These are phyloP conservation scores for Pangasius djambal DNA, from an alignment of 2,797 vertebrate species.

Conservation along the genomic window DNA sequence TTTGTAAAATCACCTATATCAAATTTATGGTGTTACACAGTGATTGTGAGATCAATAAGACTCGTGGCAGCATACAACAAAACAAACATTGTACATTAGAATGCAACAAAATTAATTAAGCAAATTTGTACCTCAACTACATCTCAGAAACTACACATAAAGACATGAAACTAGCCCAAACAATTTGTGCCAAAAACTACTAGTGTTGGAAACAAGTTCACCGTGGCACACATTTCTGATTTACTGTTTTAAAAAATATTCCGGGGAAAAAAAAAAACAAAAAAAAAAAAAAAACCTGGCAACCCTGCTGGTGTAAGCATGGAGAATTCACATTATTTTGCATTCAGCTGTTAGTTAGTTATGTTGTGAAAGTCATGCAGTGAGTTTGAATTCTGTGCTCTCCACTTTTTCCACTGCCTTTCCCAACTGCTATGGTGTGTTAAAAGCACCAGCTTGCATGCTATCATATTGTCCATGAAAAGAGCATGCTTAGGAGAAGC, in stretches of 20 bases:
- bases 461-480: not conserved
- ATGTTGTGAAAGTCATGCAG: not conserved
- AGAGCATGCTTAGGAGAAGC: not conserved
- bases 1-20: not conserved
- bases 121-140: not conserved
- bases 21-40: not conserved
- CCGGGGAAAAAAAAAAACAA: not conserved
- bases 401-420: not conserved
- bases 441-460: not conserved
- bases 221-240: not conserved
- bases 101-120: not conserved
- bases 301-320: not conserved
- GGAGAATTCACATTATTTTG: not conserved
- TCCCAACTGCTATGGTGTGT: not conserved
- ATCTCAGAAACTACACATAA: not conserved
- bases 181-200: not conserved
- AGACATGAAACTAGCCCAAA: not conserved
- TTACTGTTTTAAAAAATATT: not conserved
- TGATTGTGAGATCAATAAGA: not conserved
- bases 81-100: not conserved
- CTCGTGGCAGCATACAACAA: not conserved
- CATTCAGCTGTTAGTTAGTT: not conserved
- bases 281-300: not conserved
- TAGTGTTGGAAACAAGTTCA: not conserved
- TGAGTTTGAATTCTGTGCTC: not conserved